Conservation (phyloP, 2,113 vertebrate genomes). For the cat (Felis catus) region DNA sequence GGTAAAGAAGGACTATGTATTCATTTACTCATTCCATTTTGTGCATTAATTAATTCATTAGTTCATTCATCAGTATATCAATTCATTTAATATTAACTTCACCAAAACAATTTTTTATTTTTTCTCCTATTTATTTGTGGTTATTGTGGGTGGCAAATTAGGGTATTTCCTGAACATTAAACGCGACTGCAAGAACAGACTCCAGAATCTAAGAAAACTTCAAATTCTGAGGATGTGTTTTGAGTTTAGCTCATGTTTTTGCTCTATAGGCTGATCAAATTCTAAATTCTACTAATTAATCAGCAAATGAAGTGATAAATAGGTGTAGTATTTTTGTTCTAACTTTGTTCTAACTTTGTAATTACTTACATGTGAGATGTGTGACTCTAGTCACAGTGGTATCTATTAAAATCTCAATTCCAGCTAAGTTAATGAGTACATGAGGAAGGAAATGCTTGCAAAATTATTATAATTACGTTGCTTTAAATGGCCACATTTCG, state of each 20-base stretch:
- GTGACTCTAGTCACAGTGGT: background rate
- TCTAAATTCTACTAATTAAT: constrained; percentile 18
- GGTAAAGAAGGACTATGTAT: background rate
- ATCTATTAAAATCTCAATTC: constrained; percentile 52
- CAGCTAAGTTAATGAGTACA: constrained; percentile 56
- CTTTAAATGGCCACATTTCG: constrained; percentile 49
- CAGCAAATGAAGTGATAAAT: background rate
- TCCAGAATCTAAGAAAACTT: background rate
- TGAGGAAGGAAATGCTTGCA: constrained; percentile 8
- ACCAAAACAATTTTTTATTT: background rate
- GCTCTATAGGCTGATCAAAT: background rate
- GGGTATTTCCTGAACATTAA: background rate
- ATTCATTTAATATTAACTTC: background rate
- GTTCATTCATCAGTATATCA: background rate
- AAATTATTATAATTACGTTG: constrained; percentile 62
- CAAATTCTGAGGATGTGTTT: background rate
- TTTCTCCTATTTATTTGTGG: background rate
- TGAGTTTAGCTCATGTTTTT: background rate
- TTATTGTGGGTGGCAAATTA: background rate
- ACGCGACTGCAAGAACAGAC: background rate
- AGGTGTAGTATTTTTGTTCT: constrained; percentile 13
- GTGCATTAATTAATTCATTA: background rate
- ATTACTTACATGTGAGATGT: constrained; percentile 31
- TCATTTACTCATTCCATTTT: background rate
- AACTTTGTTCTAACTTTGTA: constrained; percentile 30